Conservation (phyloP, 2,797 vertebrate genomes). For the Sciurus vulgaris region DNA sequence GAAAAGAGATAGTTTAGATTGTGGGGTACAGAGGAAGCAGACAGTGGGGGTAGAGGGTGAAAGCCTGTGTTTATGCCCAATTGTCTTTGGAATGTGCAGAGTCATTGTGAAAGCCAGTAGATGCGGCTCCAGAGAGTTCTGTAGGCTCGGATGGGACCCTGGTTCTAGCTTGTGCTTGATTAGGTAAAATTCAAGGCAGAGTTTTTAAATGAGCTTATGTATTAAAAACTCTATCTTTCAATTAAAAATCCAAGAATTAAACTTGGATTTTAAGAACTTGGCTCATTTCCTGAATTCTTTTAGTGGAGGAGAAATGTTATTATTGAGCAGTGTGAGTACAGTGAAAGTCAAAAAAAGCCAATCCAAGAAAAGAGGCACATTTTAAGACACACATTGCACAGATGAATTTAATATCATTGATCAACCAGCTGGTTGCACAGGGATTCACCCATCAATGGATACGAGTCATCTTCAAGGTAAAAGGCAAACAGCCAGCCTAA, state of each 20-base stretch:
- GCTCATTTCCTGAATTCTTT: background rate
- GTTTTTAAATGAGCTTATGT: background rate
- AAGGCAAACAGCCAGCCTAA: constrained; percentile 87
- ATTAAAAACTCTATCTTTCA: constrained; percentile 7
- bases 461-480: constrained; percentile 75
- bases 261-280: constrained; percentile 19
- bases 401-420: constrained; percentile 55
- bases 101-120: constrained; percentile 70
- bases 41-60: constrained; percentile 34
- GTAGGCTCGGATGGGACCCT: background rate
- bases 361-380: background rate
- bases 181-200: background rate
- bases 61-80: constrained; percentile 66
- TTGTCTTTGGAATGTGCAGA: constrained; percentile 77
- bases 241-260: background rate
- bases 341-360: background rate
- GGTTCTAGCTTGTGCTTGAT: background rate
- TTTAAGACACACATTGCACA: background rate
- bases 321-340: background rate
- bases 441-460: constrained; percentile 37
- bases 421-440: background rate
- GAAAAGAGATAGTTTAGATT: constrained; percentile 80
- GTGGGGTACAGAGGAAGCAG: constrained; percentile 66
- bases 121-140: background rate
- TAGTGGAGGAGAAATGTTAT: background rate